Evolutionary conservation across 1,140 invertebrate genomes (phyloP), one percentile per base, ranked within the genome.

Genomic region (Neodiprion virginianus): DNA sequence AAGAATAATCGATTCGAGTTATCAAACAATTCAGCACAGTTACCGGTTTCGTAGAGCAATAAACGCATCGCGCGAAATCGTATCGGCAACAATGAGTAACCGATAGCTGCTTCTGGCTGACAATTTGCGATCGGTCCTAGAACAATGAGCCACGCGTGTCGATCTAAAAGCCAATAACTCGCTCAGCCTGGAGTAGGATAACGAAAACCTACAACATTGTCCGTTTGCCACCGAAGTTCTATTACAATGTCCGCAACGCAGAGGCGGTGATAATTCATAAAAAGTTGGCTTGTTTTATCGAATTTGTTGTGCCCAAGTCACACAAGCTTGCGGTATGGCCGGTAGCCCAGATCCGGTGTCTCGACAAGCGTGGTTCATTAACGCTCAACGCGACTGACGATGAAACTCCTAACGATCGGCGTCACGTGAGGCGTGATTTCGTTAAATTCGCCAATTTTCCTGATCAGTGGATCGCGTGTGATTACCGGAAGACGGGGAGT

Each of bases 381-480:
- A 8, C 11, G 53, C 8, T 61, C 53, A 61, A 17, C 53, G n/a
- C 53, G 53, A 4, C 53, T 14, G 53, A 12, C 11, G 7, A 5
- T 4, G n/a, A 61, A 8, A 61, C n/a, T 61, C 53, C 53, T 61
- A 61, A 61, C 53, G 53, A 61, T 61, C 53, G 28, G 28, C 2
- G 28, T 40, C 28, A 61, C 53, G 53, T 61, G 53, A 61, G 53
- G 5, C 53, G 53, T 61, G 53, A 61, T 61, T 61, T 61, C 53
- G 53, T 61, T 61, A 61, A 61, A 61, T 14, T 8, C 11, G 53
- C 53, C n/a, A 61, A 61, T 61, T 61, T 61, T 61, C 53, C 53
- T 61, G 53, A 61, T 61, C 53, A 61, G 53, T 61, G 53, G 53
- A 61, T 61, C 53, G 53, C 53, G 53, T 61, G 53, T 61, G 53